Conservation (phyloP, 2,888 invertebrate genomes). For the Pardosa pseudoannulata region DNA sequence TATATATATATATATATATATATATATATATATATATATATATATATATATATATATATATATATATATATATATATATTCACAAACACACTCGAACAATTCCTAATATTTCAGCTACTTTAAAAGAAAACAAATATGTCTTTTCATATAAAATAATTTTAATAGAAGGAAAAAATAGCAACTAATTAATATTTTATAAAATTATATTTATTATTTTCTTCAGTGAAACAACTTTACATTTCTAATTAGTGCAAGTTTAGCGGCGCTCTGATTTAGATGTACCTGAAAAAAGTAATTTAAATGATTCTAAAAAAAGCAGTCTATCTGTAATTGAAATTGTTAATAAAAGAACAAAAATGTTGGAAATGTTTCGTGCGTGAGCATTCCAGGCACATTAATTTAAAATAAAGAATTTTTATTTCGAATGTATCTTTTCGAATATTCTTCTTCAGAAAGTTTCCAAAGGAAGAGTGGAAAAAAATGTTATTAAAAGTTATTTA, state of each 20-base stretch:
- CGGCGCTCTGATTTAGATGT: background rate
- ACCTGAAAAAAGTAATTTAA: background rate
- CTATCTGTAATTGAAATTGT: slow-evolving; percentile 6
- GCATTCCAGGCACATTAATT: background rate
- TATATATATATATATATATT: too few species aligned
- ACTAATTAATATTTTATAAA: too few species aligned
- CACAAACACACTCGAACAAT: too few species aligned
- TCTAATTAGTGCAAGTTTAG: slow-evolving; percentile 2
- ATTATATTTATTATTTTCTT: background rate
- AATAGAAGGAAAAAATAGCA: too few species aligned
- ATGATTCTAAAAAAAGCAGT: background rate
- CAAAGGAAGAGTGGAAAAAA: background rate
- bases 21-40: too few species aligned
- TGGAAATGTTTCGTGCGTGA: background rate
- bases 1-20: too few species aligned
- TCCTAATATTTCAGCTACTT: too few species aligned
- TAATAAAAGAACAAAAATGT: slow-evolving; percentile 5
- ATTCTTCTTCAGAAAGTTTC: background rate
- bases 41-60: too few species aligned
- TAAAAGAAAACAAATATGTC: too few species aligned
- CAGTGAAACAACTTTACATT: background rate
- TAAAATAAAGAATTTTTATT: slow-evolving; percentile 8
- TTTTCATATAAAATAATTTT: too few species aligned
- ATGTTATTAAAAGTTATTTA: background rate
- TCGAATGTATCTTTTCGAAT: background rate